Base-by-base conservation (phyloP, 2,797 vertebrate genomes). In the Melanotaenia trifasciata region DNA sequence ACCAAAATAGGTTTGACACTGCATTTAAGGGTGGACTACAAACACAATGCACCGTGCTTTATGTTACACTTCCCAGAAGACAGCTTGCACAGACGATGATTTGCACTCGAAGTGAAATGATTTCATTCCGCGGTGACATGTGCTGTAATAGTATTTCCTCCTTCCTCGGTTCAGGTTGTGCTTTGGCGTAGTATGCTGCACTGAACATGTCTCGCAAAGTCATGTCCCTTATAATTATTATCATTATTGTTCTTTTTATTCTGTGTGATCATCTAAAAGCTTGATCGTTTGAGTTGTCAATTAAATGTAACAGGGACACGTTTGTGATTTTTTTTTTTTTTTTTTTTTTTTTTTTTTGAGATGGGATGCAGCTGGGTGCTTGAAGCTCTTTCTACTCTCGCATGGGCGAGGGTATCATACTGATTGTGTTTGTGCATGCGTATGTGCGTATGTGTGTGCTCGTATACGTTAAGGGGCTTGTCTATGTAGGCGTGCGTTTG, bases 131-230 rank as follows among this genome's bases (percentile, higher is more conserved):
- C 63, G 66, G 67, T 76, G 77, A 79, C 86, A 87, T 80, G 75
- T 89, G 86, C 72, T 61, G 54, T 72, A 36, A 78, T 88, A 89
- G 85, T 86, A 87, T 87, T 79, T 69, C 70, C 81, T 68, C 64
- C 66, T 58, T 67, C 73, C 36, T 20, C 28, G 14, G 59, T 45
- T 74, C 38, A 30, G 69, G 54, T 32, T 71, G 56, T 71, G 76
- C 75, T 78, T 58, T 73, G 35, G 72, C 75, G 79, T 78, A 58
- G 79, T 65, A 58, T 65, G 58, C 56, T 58, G 53, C 57, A 36
- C 11, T 56, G 30, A 59, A 43, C 72, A n/a, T 20, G 61, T 70
- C 22, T 69, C 51, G 71, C 35, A 50, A 57, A 54, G 40, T 24
- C 18, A 4, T 18, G 33, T 38, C 22, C 3, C 36, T 13, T 7